Evolutionary conservation across 2,888 invertebrate species (phyloP).

Genomic region (Leptogaster cylindrica): DNA sequence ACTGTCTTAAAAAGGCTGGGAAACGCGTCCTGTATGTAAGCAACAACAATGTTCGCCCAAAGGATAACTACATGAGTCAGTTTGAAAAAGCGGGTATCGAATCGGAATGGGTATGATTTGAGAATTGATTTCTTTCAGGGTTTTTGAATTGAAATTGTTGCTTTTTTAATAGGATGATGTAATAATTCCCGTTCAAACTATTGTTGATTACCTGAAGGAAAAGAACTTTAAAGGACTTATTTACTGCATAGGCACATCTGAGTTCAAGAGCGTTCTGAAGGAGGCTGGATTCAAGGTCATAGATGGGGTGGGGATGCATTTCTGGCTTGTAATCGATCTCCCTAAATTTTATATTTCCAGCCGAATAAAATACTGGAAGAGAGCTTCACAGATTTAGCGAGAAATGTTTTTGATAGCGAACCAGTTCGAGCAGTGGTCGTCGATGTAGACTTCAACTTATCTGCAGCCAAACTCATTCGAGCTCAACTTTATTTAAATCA

Average conservation of each 20-base stretch:
- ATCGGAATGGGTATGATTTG: slow-evolving; percentile 50
- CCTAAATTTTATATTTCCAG: slow-evolving; percentile 45
- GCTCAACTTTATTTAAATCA: slow-evolving; percentile 60
- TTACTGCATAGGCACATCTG: slow-evolving; percentile 59
- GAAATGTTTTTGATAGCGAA: slow-evolving; percentile 52
- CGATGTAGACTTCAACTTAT: slow-evolving; percentile 62
- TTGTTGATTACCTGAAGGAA: slow-evolving; percentile 62
- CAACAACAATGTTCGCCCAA: slow-evolving; percentile 59
- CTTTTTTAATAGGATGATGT: slow-evolving; percentile 49
- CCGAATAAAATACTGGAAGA: slow-evolving; percentile 54
- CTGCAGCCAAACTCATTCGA: slow-evolving; percentile 60
- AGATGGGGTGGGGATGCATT: slow-evolving; percentile 56
- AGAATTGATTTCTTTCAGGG: not conserved
- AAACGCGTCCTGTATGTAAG: slow-evolving; percentile 61
- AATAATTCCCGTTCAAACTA: slow-evolving; percentile 61
- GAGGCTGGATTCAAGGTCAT: slow-evolving; percentile 61
- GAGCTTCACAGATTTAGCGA: slow-evolving; percentile 48
- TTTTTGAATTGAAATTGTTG: not conserved
- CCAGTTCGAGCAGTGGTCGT: slow-evolving; percentile 63
- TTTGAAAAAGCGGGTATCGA: slow-evolving; percentile 53
- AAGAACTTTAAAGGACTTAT: slow-evolving; percentile 63
- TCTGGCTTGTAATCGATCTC: not conserved
- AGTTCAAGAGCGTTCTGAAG: slow-evolving; percentile 56
- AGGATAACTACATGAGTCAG: slow-evolving; percentile 52
- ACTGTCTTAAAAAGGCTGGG: slow-evolving; percentile 57